phyloP scores from a whole-genome alignment of 2,113 vertebrate species.

The Trogon surrucura region DNA sequence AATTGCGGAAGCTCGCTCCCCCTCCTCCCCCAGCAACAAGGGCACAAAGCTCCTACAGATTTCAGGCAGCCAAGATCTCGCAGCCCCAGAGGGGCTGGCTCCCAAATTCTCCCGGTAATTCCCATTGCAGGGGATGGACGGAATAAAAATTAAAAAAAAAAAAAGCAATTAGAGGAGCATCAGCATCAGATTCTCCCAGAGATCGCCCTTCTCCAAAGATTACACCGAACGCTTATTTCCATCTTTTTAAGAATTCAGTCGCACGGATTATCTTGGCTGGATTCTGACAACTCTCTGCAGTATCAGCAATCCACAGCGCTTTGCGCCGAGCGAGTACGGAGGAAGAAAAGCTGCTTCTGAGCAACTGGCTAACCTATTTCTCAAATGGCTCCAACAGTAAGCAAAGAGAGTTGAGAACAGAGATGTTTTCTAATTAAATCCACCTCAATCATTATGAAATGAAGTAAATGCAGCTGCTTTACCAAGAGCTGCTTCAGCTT shows the following conservation, averaged over 20 bases:
- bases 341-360: neutral
- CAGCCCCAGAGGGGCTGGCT: neutral
- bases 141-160: neutral
- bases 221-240: neutral
- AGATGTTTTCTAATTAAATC: conserved; percentile 23
- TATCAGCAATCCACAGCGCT: neutral
- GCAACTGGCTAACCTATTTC: neutral
- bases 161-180: neutral
- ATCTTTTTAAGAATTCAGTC: neutral
- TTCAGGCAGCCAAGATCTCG: neutral
- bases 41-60: neutral
- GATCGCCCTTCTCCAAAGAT: neutral
- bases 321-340: fast-evolving
- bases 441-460: neutral
- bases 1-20: conserved; percentile 1
- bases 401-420: conserved; percentile 29
- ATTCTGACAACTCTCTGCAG: neutral
- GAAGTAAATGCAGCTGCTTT: neutral
- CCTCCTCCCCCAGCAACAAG: neutral
- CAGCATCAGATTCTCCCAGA: neutral
- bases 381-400: neutral
- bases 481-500: neutral
- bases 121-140: neutral
- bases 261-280: neutral
- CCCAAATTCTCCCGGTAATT: neutral